Evolutionary conservation across 2,888 invertebrate genomes (phyloP).

Genomic region (Pyrrhia umbra): DNA sequence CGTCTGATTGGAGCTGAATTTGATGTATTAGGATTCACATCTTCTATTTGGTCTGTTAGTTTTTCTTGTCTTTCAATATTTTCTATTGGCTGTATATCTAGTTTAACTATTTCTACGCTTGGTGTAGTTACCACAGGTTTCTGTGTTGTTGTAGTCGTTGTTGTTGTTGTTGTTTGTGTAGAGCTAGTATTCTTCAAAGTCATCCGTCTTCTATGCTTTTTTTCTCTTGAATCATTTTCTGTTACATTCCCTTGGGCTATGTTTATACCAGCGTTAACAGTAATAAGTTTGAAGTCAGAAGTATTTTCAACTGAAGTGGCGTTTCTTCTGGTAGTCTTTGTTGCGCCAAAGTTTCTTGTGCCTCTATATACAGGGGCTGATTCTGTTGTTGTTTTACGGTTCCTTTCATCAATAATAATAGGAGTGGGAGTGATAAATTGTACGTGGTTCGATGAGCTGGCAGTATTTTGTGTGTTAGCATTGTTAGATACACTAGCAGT

Average conservation of each 20-base stretch:
- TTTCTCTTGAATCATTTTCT: slow-evolving; percentile 73
- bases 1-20: slow-evolving; percentile 75
- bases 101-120: slow-evolving; percentile 74
- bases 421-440: slow-evolving; percentile 82
- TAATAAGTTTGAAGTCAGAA: slow-evolving; percentile 72
- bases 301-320: slow-evolving; percentile 64
- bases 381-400: slow-evolving; percentile 70
- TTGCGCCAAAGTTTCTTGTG: slow-evolving; percentile 73
- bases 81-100: slow-evolving; percentile 77
- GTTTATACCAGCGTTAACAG: slow-evolving; percentile 76
- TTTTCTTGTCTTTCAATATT: slow-evolving; percentile 73
- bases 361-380: slow-evolving; percentile 81
- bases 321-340: slow-evolving; percentile 57
- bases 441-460: slow-evolving; percentile 64
- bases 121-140: slow-evolving; percentile 66
- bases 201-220: slow-evolving; percentile 80
- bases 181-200: slow-evolving; percentile 69
- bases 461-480: slow-evolving; percentile 14
- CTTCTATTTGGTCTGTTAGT: slow-evolving; percentile 78
- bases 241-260: slow-evolving; percentile 69
- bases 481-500: slow-evolving; percentile 50
- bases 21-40: slow-evolving; percentile 69
- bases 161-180: slow-evolving; percentile 17
- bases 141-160: slow-evolving; percentile 58
- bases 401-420: slow-evolving; percentile 78